Base-by-base conservation (phyloP, 1,140 invertebrate genomes). In the Drosophila subpulchrella region DNA sequence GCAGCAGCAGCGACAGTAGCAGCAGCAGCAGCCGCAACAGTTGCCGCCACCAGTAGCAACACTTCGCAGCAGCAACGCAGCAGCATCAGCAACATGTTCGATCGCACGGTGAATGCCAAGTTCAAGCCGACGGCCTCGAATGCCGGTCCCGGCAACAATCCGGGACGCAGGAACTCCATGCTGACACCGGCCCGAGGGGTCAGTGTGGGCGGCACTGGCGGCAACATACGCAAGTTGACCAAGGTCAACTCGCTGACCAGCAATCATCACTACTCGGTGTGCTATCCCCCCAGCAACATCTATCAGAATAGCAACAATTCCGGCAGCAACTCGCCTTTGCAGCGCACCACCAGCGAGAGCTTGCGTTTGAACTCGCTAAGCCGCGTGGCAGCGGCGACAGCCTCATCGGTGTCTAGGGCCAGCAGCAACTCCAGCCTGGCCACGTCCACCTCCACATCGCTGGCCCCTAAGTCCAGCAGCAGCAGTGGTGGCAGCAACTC, bases 281-380 rank as follows among this genome's bases (percentile, higher is more conserved):
- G 63, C 59, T 77, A 77, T 77, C 80, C 76, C 46, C 82, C 50
- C 66, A 55, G 27, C 51, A 75, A 59, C 57, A 57, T 58, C 55
- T 59, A 66, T 60, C 57, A 54, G 53, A 62, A 59, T n/a, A 65
- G 57, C 68, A 56, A 55, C 59, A 77, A 66, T 15, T 39, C 59
- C 32, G 56, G 63, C 46, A 56, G 54, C 66, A 48, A 54, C 27
- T 30, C 51, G 57, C 60, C 80, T 20, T 73, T 96, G 79, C 95
- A 96, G 86, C 95, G 95, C 81, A 96, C 95, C 66, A 96, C 96
- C 75, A 96, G 95, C 93, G 96, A 96, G 93, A 96, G 95, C 92
- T 94, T 96, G 91, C 94, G 96, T 56, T 92, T 96, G 59, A 70
- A 84, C 75, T 70, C 85, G 48, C 54, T 91, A 50, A 83, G 71